phyloP scores from a whole-genome alignment of 1,140 invertebrate genomes.

The Drosophila takahashii region DNA sequence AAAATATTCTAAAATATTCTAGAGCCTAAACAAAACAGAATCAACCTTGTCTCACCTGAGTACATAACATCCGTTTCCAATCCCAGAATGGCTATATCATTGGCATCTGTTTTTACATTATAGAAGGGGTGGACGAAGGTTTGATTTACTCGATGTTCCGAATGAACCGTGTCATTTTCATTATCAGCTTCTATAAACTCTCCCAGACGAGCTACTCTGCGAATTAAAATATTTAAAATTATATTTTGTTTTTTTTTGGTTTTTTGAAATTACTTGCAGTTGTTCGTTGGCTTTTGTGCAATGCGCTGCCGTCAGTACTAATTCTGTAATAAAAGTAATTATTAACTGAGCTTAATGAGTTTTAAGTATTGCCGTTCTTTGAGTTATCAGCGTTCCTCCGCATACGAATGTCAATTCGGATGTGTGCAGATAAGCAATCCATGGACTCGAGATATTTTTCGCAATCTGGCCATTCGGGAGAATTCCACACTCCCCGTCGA shows the following conservation, averaged over 20 bases:
- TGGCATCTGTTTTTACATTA: neutral
- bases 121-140: neutral
- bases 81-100: constrained; percentile 10
- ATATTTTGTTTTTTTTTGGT: neutral
- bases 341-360: neutral
- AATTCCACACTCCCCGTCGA: neutral
- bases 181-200: neutral
- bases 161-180: neutral
- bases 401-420: neutral
- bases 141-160: neutral
- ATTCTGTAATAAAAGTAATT: neutral
- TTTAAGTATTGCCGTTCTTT: neutral
- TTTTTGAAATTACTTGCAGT: neutral
- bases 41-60: neutral
- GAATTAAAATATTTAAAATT: neutral
- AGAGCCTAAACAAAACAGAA: neutral
- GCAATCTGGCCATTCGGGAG: neutral
- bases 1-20: too few species aligned
- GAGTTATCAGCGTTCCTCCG: constrained; percentile 1
- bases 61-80: neutral
- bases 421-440: constrained; percentile 3
- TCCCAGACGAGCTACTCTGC: constrained; percentile 2
- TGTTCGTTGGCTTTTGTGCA: neutral
- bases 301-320: constrained; percentile 6
- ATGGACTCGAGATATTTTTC: neutral